Evolutionary conservation across 2,888 invertebrate species (phyloP), one percentile per base, ranked within the genome.

Genomic region (Cheilosia variabilis): DNA sequence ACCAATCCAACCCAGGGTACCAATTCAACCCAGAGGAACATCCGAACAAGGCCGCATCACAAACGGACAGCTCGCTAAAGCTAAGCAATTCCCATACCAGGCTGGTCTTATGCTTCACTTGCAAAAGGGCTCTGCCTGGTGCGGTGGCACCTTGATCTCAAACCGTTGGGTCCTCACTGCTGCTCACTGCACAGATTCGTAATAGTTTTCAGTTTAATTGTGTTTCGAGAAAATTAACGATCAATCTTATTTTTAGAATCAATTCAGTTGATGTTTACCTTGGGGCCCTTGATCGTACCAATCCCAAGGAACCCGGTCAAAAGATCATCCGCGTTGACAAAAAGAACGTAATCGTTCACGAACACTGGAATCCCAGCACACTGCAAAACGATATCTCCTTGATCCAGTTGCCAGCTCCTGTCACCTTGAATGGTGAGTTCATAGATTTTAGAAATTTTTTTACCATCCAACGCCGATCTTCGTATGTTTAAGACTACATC

Each of bases 331-430:
- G 88, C 53, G 89, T 90, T 7, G 63, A 87, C 24, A 78, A 57
- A 0, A 82, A 71, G 43, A 71, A 89, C 50, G 87, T 91, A 13
- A 89, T 90, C 27, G 90, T 93, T 7, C 93, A 93, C 86, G 91
- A 92, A 68, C 41, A 89, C 0, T 93, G 92, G 91, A 88, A 90
- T 37, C 55, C 90, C 0, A 50, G 81, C 1, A 89, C 89, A 5
- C 87, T 92, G 6, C 75, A 75, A 15, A 92, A 93, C 83, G 93
- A 93, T 81, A 91, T 93, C 57, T 93, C 93, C 5, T 76, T 93
- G 27, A 90, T 93, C 62, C 90, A 90, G 60, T 87, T 93, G 82
- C 91, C 92, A 15, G 76, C 89, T 15, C 77, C 90, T 10, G 91
- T 93, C 13, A 84, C 87, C 19, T 88, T 92, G 65, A 92, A 91